Conservation (phyloP, 2,113 vertebrate species). For the Rissa tridactyla region DNA sequence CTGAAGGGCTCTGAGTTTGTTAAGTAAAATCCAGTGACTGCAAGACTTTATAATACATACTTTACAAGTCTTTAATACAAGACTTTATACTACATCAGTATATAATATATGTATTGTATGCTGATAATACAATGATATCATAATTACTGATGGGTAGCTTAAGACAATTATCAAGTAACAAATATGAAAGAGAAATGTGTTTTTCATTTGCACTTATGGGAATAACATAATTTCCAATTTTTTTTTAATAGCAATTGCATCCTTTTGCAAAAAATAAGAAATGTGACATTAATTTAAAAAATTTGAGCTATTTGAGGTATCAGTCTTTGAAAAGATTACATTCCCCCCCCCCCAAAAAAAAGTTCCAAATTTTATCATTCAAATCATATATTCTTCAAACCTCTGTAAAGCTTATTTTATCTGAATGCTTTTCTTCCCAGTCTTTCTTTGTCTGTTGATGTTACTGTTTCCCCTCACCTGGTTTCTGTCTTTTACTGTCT, state of each 20-base stretch:
- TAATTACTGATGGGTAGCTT: neutral
- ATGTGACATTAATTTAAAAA: neutral
- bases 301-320: neutral
- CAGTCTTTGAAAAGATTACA: neutral
- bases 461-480: neutral
- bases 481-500: neutral
- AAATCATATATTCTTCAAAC: neutral
- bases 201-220: neutral
- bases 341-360: accelerated
- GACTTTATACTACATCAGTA: neutral
- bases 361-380: neutral
- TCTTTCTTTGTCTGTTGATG: neutral
- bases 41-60: neutral
- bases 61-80: neutral
- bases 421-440: neutral
- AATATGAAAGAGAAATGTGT: neutral
- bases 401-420: neutral
- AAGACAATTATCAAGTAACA: neutral
- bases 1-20: neutral
- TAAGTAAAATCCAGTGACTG: neutral
- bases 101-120: neutral
- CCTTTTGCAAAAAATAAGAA: neutral
- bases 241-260: neutral
- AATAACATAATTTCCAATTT: neutral
- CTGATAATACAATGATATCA: neutral